Evolutionary conservation across 2,888 invertebrate genomes (phyloP).

Genomic region (Eueremaeus valkanovi): DNA sequence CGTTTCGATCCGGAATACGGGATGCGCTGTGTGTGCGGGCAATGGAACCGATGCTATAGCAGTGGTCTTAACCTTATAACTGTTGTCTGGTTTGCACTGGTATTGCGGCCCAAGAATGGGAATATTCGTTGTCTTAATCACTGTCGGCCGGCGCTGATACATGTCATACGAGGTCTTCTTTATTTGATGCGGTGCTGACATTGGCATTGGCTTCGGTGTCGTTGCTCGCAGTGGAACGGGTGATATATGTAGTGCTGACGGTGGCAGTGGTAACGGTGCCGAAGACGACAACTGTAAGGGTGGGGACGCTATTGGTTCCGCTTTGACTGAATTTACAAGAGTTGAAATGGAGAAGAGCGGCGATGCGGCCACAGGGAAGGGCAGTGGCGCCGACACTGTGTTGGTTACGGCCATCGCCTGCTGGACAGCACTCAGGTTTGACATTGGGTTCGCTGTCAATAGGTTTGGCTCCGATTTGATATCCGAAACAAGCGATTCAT

Average conservation of each 20-base stretch:
- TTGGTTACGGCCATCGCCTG: background rate
- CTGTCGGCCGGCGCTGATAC: background rate
- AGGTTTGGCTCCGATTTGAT: background rate
- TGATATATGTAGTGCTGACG: conserved; percentile 53
- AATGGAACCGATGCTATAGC: background rate
- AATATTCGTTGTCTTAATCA: conserved; percentile 13
- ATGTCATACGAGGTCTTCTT: background rate
- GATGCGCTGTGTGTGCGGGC: background rate
- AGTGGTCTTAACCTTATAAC: background rate
- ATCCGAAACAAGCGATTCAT: background rate
- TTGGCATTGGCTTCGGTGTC: background rate
- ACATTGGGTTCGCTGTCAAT: background rate
- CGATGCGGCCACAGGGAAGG: conserved; percentile 30
- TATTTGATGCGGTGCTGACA: background rate
- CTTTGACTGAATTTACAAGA: conserved; percentile 30
- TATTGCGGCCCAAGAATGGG: background rate
- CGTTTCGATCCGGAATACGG: background rate
- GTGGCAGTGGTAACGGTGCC: conserved; percentile 50
- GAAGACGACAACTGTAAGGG: conserved; percentile 48
- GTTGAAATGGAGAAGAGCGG: conserved; percentile 36
- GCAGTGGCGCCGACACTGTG: background rate
- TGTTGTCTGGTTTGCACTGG: background rate
- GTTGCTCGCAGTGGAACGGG: background rate
- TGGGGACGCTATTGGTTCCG: background rate
- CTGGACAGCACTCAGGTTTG: background rate